Evolutionary conservation across 2,113 vertebrate genomes (phyloP).

Genomic region (Speoplatyrhinus poulsoni): DNA sequence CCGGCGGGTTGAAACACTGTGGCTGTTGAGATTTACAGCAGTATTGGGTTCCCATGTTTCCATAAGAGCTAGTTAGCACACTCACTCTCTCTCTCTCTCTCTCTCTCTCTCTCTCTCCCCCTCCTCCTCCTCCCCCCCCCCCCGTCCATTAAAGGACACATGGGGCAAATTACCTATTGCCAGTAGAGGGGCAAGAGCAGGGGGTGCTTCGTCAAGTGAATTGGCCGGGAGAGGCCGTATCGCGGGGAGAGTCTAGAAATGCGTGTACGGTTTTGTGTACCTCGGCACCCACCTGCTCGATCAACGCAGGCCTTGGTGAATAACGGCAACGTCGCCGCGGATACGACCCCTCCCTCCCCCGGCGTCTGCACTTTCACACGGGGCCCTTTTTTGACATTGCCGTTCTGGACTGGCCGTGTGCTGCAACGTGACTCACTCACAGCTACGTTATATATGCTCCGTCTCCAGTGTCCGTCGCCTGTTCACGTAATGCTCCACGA

Average conservation of each 20-base stretch:
- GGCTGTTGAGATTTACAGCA: conserved; percentile 73
- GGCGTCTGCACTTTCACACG: conserved; percentile 18
- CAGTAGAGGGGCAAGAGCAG: conserved; percentile 41
- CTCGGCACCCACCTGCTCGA: conserved; percentile 27
- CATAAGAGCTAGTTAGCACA: conserved; percentile 33
- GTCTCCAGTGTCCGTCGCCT: conserved; percentile 38
- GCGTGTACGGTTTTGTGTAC: conserved; percentile 43
- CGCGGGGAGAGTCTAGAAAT: conserved; percentile 33
- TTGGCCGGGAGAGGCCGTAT: no score
- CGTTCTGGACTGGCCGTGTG: conserved; percentile 25
- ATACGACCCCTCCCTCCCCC: conserved; percentile 29
- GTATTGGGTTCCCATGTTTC: conserved; percentile 73
- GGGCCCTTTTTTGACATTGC: conserved; percentile 37
- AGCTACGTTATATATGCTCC: conserved; percentile 34
- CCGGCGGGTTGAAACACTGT: conserved; percentile 35
- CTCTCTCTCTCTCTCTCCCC: conserved; percentile 18
- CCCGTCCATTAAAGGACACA: conserved; percentile 66
- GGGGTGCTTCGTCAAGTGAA: not conserved
- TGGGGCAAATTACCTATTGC: conserved; percentile 76
- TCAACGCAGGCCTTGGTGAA: conserved; percentile 35
- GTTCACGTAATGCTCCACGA: conserved; percentile 54
- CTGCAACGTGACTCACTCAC: conserved; percentile 40
- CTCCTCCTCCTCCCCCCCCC: no score
- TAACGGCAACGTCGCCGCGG: conserved; percentile 47
- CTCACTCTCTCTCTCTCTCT: not conserved